Percentiles rank a stretch among this genome's conserved stretches.
Conservation (phyloP, 2,113 vertebrate species). For the Manacus vitellinus region DNA sequence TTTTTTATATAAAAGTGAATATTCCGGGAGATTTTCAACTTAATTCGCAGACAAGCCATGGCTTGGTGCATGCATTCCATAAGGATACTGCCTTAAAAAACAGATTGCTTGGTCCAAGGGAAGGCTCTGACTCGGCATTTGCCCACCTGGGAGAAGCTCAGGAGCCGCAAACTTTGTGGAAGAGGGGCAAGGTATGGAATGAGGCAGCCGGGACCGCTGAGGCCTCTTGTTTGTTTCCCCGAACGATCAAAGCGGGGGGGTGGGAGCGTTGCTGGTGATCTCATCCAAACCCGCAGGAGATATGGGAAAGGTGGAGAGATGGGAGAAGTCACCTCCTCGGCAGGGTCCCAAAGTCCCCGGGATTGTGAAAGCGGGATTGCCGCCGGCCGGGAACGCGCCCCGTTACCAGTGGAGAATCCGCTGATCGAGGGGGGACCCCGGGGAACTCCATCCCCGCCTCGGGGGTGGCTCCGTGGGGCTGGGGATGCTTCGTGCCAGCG, state of each 20-base stretch:
- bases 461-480: not conserved
- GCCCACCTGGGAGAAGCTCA: not conserved
- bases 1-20: not conserved
- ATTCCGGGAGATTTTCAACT: not conserved
- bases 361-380: not conserved
- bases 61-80: fast-evolving
- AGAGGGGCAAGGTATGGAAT: not conserved
- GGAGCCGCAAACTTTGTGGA: not conserved
- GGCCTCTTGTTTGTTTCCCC: not conserved
- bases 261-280: not conserved
- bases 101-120: not conserved
- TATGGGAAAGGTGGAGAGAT: not conserved
- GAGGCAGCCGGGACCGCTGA: not conserved
- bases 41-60: not conserved
- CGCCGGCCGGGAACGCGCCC: not conserved
- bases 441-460: not conserved
- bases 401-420: not conserved
- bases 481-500: fast-evolving
- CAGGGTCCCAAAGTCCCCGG: not conserved
- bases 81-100: not conserved
- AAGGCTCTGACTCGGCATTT: not conserved
- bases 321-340: not conserved
- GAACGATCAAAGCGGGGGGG: not conserved
- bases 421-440: not conserved
- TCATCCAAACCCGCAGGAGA: not conserved